These are phyloP conservation scores for Microcebus griseorufus DNA, from an alignment of 2,113 vertebrate species.

Conservation along the genomic window DNA sequence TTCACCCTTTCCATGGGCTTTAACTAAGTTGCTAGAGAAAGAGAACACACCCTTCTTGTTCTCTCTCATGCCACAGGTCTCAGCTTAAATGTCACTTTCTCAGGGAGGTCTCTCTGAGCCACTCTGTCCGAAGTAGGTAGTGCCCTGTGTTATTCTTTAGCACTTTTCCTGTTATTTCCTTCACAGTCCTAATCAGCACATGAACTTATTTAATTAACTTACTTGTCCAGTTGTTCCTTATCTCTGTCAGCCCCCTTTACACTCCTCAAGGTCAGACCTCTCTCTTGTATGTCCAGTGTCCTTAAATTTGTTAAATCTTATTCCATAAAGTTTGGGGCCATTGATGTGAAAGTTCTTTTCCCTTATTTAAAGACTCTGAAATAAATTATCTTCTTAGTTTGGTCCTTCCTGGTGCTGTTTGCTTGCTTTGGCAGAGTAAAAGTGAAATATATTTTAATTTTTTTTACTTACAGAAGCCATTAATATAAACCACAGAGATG, in stretches of 20 bases:
- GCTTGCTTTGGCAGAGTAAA: constrained; percentile 44
- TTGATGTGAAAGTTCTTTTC: background rate
- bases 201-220: constrained; percentile 53
- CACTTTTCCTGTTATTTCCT: constrained; percentile 64
- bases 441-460: constrained; percentile 42
- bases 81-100: background rate
- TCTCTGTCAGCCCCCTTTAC: background rate
- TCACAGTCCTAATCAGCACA: constrained; percentile 19
- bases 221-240: constrained; percentile 36
- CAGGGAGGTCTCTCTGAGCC: background rate
- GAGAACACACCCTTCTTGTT: background rate
- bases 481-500: constrained; percentile 46
- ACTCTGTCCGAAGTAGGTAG: background rate
- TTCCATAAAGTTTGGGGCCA: background rate
- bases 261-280: background rate
- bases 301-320: constrained; percentile 18
- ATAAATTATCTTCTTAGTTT: constrained; percentile 46
- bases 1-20: background rate
- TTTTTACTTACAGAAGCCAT: constrained; percentile 15
- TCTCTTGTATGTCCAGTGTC: background rate
- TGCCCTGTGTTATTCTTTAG: constrained; percentile 19
- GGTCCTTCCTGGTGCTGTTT: constrained; percentile 9
- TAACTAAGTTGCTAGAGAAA: background rate
- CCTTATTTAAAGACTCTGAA: constrained; percentile 42
- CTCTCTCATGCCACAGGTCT: background rate